Conservation (phyloP, 2,113 vertebrate species). For the Pontoporia blainvillei region DNA sequence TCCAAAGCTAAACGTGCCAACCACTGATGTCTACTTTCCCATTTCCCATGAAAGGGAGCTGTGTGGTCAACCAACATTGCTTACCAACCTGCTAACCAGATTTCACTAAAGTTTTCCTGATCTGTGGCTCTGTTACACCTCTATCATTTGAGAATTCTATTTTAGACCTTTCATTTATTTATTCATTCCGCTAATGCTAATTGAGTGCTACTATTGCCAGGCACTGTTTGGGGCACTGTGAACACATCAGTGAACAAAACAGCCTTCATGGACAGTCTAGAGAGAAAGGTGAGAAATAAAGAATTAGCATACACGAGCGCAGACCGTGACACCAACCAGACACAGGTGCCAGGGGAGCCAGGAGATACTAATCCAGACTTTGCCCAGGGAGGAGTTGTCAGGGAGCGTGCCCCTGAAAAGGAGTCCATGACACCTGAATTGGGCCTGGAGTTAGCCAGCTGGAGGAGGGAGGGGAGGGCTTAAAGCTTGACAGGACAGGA, state of each 20-base stretch:
- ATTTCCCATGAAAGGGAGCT: not conserved
- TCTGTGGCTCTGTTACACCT: not conserved
- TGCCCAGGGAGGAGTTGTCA: not conserved
- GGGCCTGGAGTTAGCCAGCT: not conserved
- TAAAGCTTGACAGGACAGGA: not conserved
- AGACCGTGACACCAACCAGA: not conserved
- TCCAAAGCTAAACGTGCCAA: not conserved
- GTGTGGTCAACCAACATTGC: not conserved
- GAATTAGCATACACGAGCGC: not conserved
- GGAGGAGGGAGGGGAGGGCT: not conserved
- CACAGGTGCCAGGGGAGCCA: fast-evolving
- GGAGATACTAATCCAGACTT: not conserved
- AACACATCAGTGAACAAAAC: not conserved
- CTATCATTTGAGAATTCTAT: not conserved
- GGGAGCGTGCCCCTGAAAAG: not conserved
- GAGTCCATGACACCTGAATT: not conserved
- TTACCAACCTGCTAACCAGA: not conserved
- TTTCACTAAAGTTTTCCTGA: not conserved
- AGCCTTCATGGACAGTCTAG: not conserved
- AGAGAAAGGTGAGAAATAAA: not conserved
- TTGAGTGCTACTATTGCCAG: not conserved
- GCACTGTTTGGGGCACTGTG: not conserved
- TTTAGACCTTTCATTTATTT: not conserved
- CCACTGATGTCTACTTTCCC: not conserved
- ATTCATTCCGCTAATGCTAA: not conserved